A percentile compares a stretch with the other conserved stretches of the same genome.
phyloP scores from a whole-genome alignment of 2,888 invertebrate genomes.

The Balanococcus diminutus region DNA sequence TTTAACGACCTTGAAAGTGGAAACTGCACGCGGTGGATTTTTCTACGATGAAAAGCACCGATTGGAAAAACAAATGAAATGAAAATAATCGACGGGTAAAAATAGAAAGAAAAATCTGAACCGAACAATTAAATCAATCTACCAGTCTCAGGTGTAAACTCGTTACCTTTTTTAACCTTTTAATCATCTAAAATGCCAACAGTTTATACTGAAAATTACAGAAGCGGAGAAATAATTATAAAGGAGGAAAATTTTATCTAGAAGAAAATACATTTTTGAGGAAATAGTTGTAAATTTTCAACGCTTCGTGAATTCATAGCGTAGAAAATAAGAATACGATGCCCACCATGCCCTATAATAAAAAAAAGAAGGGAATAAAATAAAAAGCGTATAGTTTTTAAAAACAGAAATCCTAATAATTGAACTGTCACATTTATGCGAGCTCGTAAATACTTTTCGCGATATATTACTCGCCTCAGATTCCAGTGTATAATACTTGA shows the following conservation, averaged over 20 bases:
- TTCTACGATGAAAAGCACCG: no score
- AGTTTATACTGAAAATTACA: neutral
- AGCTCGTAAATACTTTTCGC: constrained; percentile 26
- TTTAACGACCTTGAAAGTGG: no score
- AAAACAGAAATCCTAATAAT: constrained; percentile 29
- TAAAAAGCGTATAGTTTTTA: neutral
- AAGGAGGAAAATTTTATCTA: neutral
- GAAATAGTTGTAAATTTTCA: neutral
- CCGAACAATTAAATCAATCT: no score
- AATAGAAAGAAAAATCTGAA: no score
- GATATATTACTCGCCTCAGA: neutral
- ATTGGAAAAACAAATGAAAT: no score
- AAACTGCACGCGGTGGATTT: no score
- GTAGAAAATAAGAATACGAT: neutral
- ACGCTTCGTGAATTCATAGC: constrained; percentile 23
- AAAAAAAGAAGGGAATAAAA: neutral
- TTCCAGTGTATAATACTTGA: neutral
- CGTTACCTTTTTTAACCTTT: neutral
- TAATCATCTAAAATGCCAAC: neutral
- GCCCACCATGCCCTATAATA: no score
- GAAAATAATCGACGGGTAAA: no score
- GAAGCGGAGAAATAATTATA: neutral
- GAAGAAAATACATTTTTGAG: neutral
- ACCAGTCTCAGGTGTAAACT: no score
- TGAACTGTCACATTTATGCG: constrained; percentile 42